phyloP scores from a whole-genome alignment of 2,797 vertebrate genomes.

The Sardinella longiceps region DNA sequence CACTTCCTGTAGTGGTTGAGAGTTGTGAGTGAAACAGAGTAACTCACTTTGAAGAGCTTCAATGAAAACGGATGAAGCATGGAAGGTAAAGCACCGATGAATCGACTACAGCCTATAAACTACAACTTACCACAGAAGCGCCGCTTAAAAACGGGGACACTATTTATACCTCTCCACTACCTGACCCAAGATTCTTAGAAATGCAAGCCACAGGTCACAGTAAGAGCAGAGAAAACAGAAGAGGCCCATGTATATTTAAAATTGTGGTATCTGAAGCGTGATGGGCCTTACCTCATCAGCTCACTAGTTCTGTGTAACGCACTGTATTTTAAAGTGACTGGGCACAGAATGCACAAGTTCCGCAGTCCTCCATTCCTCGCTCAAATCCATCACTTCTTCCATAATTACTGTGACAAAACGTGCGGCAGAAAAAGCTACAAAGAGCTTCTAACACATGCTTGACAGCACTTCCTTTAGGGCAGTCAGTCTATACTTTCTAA shows the following conservation, averaged over 20 bases:
- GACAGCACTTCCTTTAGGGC: background rate
- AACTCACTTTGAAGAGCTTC: background rate
- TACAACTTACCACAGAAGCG: background rate
- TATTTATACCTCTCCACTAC: background rate
- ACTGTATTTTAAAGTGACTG: too few relatives aligned
- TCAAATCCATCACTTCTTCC: background rate
- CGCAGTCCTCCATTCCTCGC: background rate
- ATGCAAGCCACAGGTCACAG: background rate
- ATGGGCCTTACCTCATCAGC: background rate
- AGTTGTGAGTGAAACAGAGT: background rate
- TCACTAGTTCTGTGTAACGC: background rate
- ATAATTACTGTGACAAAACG: background rate
- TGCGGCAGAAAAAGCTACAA: background rate
- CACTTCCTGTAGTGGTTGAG: background rate
- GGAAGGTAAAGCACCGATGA: background rate
- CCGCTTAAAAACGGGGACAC: background rate
- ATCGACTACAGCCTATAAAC: background rate
- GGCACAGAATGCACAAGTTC: too few relatives aligned
- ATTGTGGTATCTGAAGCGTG: background rate
- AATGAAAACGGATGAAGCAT: background rate
- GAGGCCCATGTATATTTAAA: background rate
- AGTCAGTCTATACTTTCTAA: background rate
- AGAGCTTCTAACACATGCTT: background rate
- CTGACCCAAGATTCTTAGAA: slow-evolving; percentile 10
- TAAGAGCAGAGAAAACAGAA: background rate